Base-by-base conservation (phyloP, 1,140 invertebrate genomes). In the Dendroctonus ponderosae region DNA sequence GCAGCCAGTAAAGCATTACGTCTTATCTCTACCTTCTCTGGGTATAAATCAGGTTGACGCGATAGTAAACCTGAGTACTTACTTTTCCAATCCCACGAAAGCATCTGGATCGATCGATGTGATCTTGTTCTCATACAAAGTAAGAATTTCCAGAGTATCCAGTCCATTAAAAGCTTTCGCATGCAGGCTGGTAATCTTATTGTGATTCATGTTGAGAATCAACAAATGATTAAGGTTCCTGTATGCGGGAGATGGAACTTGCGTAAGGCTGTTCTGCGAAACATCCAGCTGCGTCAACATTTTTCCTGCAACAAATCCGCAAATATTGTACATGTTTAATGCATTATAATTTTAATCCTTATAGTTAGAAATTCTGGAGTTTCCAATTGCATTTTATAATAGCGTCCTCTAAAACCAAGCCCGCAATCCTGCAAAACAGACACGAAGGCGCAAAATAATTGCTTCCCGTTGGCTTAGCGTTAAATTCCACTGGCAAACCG, bases 171-270 rank as follows among this genome's bases (percentile, higher is more conserved):
- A 94, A 14, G 91, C 91, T 59, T 85, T 86, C 44, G 85, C 84
- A 71, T 91, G 90, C 14, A 96, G 83, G 51, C 85, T 85, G 11
- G 80, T 85, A 66, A 93, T 89, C 74, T 90, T 91, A 77, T 96
- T 96, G 78, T 93, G 90, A 78, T 94, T 94, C 79, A 96, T 85
- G 77, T 94, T 94, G 11, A 96, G 82, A 70, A 94, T 93, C 44
- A 93, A 84, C 60, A 95, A 83, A 73, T 89, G 87, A 76, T 91
- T 89, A 41, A 95, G 85, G 74, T 87, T 87, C 72, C 86, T 86
- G 63, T 94, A 84, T 2, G 93, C 91, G 41, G 83, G 79, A 0
- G 92, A 91, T n/a, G 92, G 92, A 43, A 93, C 90, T 9, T 83
- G 83, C 59, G 81, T 84, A 69, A 94, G 79, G 53, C 85, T 86